phyloP scores from a whole-genome alignment of 2,888 invertebrate species.

The Drosophila kuntzei region DNA sequence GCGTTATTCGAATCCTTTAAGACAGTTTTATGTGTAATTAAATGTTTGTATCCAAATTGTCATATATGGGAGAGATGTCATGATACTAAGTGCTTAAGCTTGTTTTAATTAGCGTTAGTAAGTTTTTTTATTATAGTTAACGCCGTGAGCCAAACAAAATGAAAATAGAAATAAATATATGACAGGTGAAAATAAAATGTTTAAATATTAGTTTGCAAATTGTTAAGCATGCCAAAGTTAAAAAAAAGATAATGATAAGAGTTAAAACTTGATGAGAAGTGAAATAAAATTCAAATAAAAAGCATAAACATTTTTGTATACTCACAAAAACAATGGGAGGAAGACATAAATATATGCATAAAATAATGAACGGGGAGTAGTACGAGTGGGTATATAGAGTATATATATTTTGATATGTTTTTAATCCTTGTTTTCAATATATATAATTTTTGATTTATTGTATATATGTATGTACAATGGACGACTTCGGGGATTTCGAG shows the following conservation, averaged over 20 bases:
- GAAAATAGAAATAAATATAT: conserved; percentile 5
- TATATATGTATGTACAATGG: conserved; percentile 72
- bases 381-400: conserved; percentile 61
- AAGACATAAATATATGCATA: conserved; percentile 77
- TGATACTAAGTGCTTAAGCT: conserved; percentile 8
- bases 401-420: conserved; percentile 27
- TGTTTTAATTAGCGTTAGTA: conserved; percentile 19
- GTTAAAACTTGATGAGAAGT: conserved; percentile 1
- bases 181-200: conserved; percentile 2
- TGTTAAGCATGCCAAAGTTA: conserved; percentile 22
- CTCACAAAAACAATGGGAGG: conserved; percentile 78
- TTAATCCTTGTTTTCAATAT: conserved; percentile 42
- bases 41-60: conserved; percentile 24
- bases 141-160: conserved; percentile 11
- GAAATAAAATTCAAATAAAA: conserved; percentile 50
- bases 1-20: conserved; percentile 54
- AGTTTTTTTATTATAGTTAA: background rate
- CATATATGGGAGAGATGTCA: conserved; percentile 5
- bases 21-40: conserved; percentile 50
- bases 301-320: conserved; percentile 77
- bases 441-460: conserved; percentile 26
- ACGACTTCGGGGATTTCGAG: conserved; percentile 35
- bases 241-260: conserved; percentile 4
- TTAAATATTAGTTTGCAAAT: conserved; percentile 11
- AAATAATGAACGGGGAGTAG: conserved; percentile 75